Evolutionary conservation across 2,888 invertebrate species (phyloP).

Genomic region (Pyrrhosoma nymphula): DNA sequence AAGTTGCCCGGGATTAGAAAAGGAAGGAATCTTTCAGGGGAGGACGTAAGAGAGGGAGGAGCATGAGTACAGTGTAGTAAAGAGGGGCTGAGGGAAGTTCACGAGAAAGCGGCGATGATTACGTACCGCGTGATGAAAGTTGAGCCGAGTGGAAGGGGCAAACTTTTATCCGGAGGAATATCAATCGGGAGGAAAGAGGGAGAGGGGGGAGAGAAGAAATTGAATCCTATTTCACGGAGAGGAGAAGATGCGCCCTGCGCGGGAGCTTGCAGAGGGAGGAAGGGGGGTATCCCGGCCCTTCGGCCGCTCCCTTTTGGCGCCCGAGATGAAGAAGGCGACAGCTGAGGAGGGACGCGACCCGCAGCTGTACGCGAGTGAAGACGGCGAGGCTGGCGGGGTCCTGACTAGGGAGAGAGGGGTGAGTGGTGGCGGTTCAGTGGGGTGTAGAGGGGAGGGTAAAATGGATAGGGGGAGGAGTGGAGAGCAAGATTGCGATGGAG

Average conservation of each 20-base stretch:
- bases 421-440: background rate
- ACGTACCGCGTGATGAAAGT: constrained; percentile 13
- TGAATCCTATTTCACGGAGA: background rate
- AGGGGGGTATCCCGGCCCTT: no score
- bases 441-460: background rate
- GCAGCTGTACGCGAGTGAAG: background rate
- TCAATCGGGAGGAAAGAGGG: background rate
- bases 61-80: background rate
- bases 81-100: background rate
- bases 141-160: background rate
- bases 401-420: background rate
- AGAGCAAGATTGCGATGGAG: no score
- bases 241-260: background rate
- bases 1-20: background rate
- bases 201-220: background rate
- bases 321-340: constrained; percentile 2
- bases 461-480: no score
- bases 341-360: background rate
- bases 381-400: background rate
- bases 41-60: background rate
- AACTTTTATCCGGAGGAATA: background rate
- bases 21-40: background rate
- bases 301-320: no score
- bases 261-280: no score
- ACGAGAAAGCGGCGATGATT: background rate